These are phyloP conservation scores for Malurus melanocephalus DNA, from an alignment of 2,113 vertebrate species.

Conservation along the genomic window DNA sequence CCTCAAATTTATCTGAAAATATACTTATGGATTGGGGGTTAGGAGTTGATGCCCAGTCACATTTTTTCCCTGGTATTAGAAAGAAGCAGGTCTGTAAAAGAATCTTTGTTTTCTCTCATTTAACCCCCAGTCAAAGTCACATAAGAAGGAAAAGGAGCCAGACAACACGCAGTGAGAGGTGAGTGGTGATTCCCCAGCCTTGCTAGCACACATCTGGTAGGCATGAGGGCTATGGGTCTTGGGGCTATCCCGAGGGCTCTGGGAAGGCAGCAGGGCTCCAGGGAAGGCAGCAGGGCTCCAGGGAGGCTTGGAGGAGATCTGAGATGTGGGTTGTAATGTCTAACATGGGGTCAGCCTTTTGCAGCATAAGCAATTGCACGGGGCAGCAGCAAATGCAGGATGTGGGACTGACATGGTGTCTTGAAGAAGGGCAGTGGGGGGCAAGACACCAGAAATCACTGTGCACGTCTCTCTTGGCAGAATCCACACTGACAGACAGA, in stretches of 20 bases:
- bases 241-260: not conserved
- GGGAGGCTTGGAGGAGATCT: not conserved
- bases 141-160: conserved; percentile 39
- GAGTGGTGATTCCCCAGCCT: not conserved
- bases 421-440: not conserved
- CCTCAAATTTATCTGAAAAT: not conserved
- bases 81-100: not conserved
- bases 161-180: conserved; percentile 38
- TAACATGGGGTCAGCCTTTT: accelerated
- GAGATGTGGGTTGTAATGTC: not conserved
- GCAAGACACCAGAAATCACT: not conserved
- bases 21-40: accelerated
- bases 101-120: not conserved
- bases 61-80: not conserved
- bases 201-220: accelerated
- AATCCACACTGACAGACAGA: not conserved
- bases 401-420: accelerated
- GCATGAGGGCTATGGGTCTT: not conserved
- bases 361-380: not conserved
- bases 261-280: not conserved
- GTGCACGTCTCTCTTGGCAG: not conserved
- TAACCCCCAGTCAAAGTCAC: not conserved
- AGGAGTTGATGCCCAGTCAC: not conserved
- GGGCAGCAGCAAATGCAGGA: not conserved
- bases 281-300: not conserved